phyloP scores from a whole-genome alignment of 1,140 invertebrate genomes.

The Dinothrombium tinctorium region DNA sequence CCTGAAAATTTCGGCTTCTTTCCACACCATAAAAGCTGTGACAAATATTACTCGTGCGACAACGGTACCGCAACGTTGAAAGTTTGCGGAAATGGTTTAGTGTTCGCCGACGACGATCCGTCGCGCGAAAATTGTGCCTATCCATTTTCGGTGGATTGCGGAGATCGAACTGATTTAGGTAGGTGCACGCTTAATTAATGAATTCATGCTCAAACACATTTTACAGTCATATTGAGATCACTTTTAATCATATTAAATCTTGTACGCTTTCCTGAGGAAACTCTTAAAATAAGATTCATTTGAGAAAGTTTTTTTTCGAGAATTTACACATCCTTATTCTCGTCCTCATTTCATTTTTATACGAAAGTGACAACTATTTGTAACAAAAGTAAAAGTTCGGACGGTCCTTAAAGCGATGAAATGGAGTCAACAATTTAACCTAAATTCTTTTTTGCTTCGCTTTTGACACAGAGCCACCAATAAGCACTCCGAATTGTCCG shows the following conservation, averaged over 20 bases:
- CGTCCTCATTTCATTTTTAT: too few species aligned
- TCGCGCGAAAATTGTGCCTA: constrained; percentile 42
- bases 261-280: too few species aligned
- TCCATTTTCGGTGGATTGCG: constrained; percentile 81
- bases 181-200: constrained; percentile 12
- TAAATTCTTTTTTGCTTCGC: background rate
- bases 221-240: too few species aligned
- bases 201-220: too few species aligned
- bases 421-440: constrained; percentile 1
- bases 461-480: constrained; percentile 41
- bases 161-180: constrained; percentile 61
- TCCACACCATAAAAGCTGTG: constrained; percentile 55
- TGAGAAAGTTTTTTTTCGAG: too few species aligned
- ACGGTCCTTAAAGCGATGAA: too few species aligned
- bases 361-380: too few species aligned
- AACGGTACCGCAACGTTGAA: constrained; percentile 63
- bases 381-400: too few species aligned
- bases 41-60: constrained; percentile 89
- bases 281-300: too few species aligned
- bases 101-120: background rate
- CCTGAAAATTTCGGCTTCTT: constrained; percentile 54
- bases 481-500: constrained; percentile 58
- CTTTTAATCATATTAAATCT: too few species aligned
- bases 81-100: constrained; percentile 58
- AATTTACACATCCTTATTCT: too few species aligned